Base-by-base conservation (phyloP, 1,140 invertebrate species). In the Belonocnema kinseyi region DNA sequence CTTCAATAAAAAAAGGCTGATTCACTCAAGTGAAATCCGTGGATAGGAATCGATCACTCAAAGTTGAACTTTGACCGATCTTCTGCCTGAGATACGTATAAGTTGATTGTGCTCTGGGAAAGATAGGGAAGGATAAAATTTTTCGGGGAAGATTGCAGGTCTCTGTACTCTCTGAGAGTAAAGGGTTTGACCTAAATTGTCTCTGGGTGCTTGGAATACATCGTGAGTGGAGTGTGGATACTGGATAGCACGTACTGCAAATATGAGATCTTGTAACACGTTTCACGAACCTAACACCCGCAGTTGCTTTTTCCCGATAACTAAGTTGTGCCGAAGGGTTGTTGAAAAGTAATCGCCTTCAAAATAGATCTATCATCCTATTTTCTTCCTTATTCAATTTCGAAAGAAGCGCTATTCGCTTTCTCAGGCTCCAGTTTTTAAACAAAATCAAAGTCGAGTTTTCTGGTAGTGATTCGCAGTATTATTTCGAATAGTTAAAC, bases 101-200 rank as follows among this genome's bases (percentile, higher is more conserved):
- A 10, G 40, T 46, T 46, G 40, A 46, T 46, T 46, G 40, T 46
- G 40, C 40, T 46, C 10, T 14, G 40, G 40, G 26, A 33, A 66
- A 66, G 61, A 10, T 66, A 12, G 33, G 61, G 61, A n/a, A 66
- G 33, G 61, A 66, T 66, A 66, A 66, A 33, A 66, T 66, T 66
- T 66, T 66, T 66, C 16, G 61, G 33, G 26, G 26, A 26, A 61
- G 12, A 61, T 61, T 61, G 21, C 21, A 61, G 61, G 33, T 66
- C 13, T 21, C 40, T 66, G 58, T 66, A 40, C 26, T 33, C 58
- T 11, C 13, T 11, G 12, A 26, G 10, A 33, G 58, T 33, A 66
- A 66, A 66, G 58, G 58, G 58, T 66, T 66, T 66, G 58, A 66
- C 58, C 58, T 66, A 66, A 66, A 66, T 66, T 66, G 40, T 66